A percentile compares a stretch with the other conserved stretches of the same genome.
These are phyloP conservation scores for Aeoliscus strigatus DNA, from an alignment of 2,797 vertebrate species.

Conservation along the genomic window DNA sequence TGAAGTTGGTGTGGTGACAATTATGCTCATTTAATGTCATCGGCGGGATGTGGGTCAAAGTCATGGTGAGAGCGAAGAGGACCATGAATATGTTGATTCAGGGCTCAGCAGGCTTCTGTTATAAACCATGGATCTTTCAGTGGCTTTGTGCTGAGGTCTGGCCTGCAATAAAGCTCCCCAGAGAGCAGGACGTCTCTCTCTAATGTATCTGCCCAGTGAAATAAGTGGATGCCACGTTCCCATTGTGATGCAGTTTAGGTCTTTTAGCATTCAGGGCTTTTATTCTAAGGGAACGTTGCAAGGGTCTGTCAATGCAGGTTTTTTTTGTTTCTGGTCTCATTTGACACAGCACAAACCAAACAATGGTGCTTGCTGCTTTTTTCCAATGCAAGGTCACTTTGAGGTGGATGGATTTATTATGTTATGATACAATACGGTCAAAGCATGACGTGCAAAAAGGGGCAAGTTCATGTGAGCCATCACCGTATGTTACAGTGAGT, in stretches of 20 bases:
- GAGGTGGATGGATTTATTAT: too few species aligned
- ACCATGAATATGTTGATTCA: conserved; percentile 6
- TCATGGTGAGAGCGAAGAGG: conserved; percentile 17
- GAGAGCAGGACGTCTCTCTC: conserved; percentile 14
- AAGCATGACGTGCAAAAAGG: too few species aligned
- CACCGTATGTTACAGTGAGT: too few species aligned
- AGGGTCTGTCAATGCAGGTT: conserved; percentile 1
- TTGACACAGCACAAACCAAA: not conserved
- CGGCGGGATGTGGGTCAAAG: conserved; percentile 43
- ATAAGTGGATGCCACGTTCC: conserved; percentile 2
- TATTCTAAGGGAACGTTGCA: conserved; percentile 2
- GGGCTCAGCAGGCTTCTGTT: conserved; percentile 7
- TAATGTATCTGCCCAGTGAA: conserved; percentile 34
- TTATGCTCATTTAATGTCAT: conserved; percentile 25
- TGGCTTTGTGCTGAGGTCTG: conserved; percentile 19
- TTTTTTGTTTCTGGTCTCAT: conserved; percentile 1
- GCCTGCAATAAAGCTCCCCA: conserved; percentile 9
- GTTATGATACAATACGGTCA: too few species aligned
- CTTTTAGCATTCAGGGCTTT: not conserved
- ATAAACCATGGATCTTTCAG: conserved; percentile 29
- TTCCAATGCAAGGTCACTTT: too few species aligned
- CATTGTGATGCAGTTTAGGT: conserved; percentile 6
- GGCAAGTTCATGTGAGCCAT: too few species aligned
- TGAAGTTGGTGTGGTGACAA: conserved; percentile 11
- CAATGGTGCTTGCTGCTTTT: too few species aligned